Evolutionary conservation across 2,113 vertebrate genomes (phyloP), one percentile per base, ranked within the genome.

Genomic region (Ranitomeya imitator): DNA sequence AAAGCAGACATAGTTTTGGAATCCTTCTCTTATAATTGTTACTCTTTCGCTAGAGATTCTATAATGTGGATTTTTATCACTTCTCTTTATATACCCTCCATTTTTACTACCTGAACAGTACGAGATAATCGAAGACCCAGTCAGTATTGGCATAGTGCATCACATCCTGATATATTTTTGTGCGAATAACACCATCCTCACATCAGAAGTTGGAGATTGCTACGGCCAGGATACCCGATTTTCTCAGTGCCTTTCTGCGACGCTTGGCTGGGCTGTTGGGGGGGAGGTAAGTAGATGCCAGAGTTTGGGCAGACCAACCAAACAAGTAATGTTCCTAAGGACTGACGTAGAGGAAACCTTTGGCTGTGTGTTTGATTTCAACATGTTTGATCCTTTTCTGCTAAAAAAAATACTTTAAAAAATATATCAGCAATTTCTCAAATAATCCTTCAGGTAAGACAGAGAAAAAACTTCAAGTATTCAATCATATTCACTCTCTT

Each of bases 81-180:
- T 63, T 19, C 61, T 19, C 5, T 63, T 7, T 23, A 69, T 69
- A 12, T 13, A 19, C 1, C 0, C 6, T 83, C 4, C 55, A 54
- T 6, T 52, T 21, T 69, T 54, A 54, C 63, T 54, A 16, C 13
- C 61, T 83, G 76, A 60, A 23, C 90, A 97, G 96, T 93, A 97
- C 11, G 94, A 95, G 23, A 94, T 94, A 0, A n/a, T 93, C 65
- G 83, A 96, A 79, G 55, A 88, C 12, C 16, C 89, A 1, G 85
- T 92, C 65, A 89, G 95, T 0, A 4, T 52, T 59, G 95, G 94
- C 0, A 51, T 95, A 0, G 93, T 96, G 60, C 96, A 97, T 83
- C 97, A 96, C 91, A 92, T 96, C 77, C 88, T 97, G 79, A 86
- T 96, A 52, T 96, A 97, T 0, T 90, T 91, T 63, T 97, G 97